Conservation (phyloP, 2,888 invertebrate genomes). For the Liopterus haemorrhoidalis region DNA sequence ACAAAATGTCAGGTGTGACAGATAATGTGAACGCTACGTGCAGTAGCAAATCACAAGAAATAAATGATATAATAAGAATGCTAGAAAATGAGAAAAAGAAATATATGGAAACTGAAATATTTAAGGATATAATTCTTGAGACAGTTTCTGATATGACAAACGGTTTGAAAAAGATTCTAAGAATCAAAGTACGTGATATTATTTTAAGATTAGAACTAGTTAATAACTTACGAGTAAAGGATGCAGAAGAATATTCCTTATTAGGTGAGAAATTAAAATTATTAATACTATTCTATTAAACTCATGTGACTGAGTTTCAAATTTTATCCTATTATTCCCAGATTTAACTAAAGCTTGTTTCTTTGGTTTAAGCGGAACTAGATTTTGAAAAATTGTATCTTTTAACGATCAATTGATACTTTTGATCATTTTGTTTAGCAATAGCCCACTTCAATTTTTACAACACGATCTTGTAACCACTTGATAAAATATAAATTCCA, state of each 20-base stretch:
- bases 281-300: no score
- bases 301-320: no score
- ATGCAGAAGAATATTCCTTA: conserved; percentile 5
- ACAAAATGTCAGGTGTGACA: conserved; percentile 5
- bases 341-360: background rate
- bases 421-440: no score
- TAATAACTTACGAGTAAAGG: conserved; percentile 8
- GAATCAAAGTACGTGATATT: conserved; percentile 35
- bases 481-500: no score
- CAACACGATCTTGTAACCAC: no score
- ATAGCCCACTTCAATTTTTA: no score
- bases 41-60: conserved; percentile 30
- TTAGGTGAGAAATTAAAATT: conserved; percentile 10
- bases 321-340: background rate
- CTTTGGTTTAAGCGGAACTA: no score
- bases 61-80: conserved; percentile 35
- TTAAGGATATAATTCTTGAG: conserved; percentile 35
- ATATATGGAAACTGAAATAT: conserved; percentile 35
- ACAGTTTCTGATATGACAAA: conserved; percentile 30
- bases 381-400: no score
- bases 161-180: conserved; percentile 30
- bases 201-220: conserved; percentile 26
- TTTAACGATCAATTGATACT: no score
- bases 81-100: conserved; percentile 36
- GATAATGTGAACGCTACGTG: conserved; percentile 8